phyloP scores from a whole-genome alignment of 2,113 vertebrate species.

The Illadopsis cleaveri region DNA sequence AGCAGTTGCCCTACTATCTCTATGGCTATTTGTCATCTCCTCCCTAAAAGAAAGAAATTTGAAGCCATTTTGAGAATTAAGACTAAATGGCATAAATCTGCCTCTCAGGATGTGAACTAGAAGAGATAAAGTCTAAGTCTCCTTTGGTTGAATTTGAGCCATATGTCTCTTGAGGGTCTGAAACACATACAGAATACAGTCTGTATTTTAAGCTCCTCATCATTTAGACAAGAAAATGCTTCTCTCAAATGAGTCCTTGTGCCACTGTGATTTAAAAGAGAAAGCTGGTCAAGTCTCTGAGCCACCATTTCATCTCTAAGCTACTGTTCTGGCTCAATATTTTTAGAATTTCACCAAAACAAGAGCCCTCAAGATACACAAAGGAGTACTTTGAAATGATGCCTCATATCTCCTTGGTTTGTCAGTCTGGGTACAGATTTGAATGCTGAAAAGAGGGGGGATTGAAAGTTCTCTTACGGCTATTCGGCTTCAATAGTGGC shows the following conservation, averaged over 20 bases:
- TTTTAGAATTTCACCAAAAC: neutral
- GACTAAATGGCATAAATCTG: neutral
- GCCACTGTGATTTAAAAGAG: neutral
- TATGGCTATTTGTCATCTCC: neutral
- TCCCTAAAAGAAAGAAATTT: neutral
- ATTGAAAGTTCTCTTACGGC: neutral
- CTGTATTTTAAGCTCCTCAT: neutral
- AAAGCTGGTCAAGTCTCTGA: neutral
- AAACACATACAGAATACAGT: neutral
- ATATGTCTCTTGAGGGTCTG: neutral
- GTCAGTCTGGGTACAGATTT: neutral
- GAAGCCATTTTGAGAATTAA: neutral
- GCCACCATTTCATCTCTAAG: neutral
- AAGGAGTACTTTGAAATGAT: neutral
- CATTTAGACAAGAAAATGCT: neutral
- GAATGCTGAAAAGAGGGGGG: neutral
- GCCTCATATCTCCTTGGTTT: neutral
- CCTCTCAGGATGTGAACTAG: neutral
- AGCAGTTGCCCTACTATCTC: neutral
- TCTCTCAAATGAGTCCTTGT: neutral
- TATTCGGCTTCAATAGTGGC: neutral
- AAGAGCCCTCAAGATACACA: neutral
- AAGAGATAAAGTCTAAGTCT: neutral
- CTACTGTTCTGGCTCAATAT: neutral
- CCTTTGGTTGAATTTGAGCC: neutral